A percentile compares a stretch with the other conserved stretches of the same genome.
phyloP scores from a whole-genome alignment of 2,113 vertebrate genomes.

The Silurus asotus region DNA sequence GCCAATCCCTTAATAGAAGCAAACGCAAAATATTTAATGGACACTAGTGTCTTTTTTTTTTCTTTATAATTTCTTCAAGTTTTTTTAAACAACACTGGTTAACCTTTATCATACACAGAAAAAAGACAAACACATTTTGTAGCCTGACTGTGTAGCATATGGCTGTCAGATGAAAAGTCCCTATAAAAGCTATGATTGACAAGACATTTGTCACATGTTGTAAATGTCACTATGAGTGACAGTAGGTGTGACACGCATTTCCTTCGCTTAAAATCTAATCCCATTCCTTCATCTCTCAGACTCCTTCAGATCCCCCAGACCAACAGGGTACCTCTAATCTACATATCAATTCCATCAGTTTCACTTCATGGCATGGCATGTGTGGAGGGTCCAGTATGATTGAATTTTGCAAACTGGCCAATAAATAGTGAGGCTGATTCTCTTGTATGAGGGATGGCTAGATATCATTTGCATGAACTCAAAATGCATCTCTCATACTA shows the following conservation, averaged over 20 bases:
- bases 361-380: conserved; percentile 22
- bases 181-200: neutral
- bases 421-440: conserved; percentile 10
- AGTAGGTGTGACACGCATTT: neutral
- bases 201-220: conserved; percentile 12
- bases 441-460: neutral
- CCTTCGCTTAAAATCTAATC: neutral
- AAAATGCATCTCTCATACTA: neutral
- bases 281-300: conserved; percentile 20
- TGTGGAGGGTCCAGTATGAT: conserved; percentile 15
- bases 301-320: conserved; percentile 42
- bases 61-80: neutral
- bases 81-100: neutral
- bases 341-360: conserved; percentile 48
- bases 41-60: neutral
- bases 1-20: neutral
- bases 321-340: conserved; percentile 29
- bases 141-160: neutral
- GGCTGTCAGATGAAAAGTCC: neutral
- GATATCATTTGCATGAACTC: conserved; percentile 1
- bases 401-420: conserved; percentile 45
- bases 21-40: neutral
- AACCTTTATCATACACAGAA: neutral
- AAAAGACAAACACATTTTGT: neutral
- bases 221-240: conserved; percentile 9